phyloP scores from a whole-genome alignment of 1,140 invertebrate species.

The Euglossa dilemma region DNA sequence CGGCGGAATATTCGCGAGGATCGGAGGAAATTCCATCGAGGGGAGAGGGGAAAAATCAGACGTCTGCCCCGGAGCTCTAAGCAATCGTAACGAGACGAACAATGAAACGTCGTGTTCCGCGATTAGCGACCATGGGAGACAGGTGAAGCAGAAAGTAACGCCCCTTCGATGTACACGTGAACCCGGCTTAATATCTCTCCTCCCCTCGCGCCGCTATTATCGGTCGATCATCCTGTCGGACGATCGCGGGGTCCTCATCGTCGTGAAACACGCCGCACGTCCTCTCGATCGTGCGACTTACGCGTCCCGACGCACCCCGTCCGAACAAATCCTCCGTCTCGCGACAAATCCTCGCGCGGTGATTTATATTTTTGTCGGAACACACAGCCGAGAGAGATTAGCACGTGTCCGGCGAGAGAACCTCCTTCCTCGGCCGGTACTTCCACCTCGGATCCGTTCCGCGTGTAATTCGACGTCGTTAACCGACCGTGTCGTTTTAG shows the following conservation, averaged over 20 bases:
- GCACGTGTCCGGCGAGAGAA: too few relatives aligned
- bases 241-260: constrained; percentile 43
- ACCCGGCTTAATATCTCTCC: constrained; percentile 49
- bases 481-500: not conserved
- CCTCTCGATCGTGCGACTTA: constrained; percentile 27
- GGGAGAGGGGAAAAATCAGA: too few relatives aligned
- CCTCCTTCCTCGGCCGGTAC: not conserved
- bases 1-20: not conserved
- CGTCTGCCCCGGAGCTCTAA: not conserved
- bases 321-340: not conserved
- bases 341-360: constrained; percentile 10
- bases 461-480: constrained; percentile 5
- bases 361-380: not conserved
- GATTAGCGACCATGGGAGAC: constrained; percentile 64
- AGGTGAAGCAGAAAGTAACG: constrained; percentile 67
- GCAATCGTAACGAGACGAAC: constrained; percentile 35
- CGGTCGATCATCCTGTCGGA: constrained; percentile 61
- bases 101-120: constrained; percentile 58
- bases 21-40: not conserved
- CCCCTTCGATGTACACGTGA: constrained; percentile 67
- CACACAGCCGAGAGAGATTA: not conserved
- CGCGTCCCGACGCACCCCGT: not conserved
- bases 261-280: not conserved
- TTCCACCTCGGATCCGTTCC: too few relatives aligned
- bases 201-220: constrained; percentile 47